Percentiles rank a stretch among this genome's conserved stretches.
Evolutionary conservation across 2,888 invertebrate species (phyloP).

Genomic region (Diplazon laetatorius): DNA sequence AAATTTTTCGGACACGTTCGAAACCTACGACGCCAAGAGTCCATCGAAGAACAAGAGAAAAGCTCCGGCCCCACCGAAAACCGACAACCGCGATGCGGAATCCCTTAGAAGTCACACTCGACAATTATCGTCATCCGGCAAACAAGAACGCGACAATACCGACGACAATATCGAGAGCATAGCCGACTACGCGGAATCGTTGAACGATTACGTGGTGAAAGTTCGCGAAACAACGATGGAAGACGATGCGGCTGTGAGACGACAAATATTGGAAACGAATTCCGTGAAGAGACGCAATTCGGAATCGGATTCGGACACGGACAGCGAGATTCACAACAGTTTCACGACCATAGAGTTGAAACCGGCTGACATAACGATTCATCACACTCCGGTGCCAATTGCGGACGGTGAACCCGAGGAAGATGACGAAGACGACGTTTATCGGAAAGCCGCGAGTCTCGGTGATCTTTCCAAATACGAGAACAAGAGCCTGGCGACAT

Average conservation of each 20-base stretch:
- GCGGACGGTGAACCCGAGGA: slow-evolving; percentile 83
- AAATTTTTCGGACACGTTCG: slow-evolving; percentile 65
- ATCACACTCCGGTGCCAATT: slow-evolving; percentile 85
- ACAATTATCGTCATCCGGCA: slow-evolving; percentile 44
- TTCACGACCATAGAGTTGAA: slow-evolving; percentile 89
- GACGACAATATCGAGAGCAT: slow-evolving; percentile 75
- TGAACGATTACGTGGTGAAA: slow-evolving; percentile 72
- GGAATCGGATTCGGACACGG: slow-evolving; percentile 84
- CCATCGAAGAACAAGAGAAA: slow-evolving; percentile 86
- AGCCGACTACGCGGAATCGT: slow-evolving; percentile 74
- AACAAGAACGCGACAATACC: slow-evolving; percentile 52
- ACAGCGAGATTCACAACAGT: slow-evolving; percentile 81
- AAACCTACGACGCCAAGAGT: slow-evolving; percentile 84
- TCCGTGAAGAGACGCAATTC: slow-evolving; percentile 76
- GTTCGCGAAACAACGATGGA: slow-evolving; percentile 67
- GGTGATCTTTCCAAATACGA: slow-evolving; percentile 90
- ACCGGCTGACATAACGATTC: slow-evolving; percentile 89
- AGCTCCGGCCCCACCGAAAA: slow-evolving; percentile 88
- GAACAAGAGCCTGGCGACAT: slow-evolving; percentile 84
- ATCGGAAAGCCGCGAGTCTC: slow-evolving; percentile 90
- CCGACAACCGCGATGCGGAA: slow-evolving; percentile 52
- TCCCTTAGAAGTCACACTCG: not conserved
- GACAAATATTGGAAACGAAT: slow-evolving; percentile 58
- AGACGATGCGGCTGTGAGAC: slow-evolving; percentile 57
- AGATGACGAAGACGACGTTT: slow-evolving; percentile 85